Base-by-base conservation (phyloP, 2,888 invertebrate genomes). In the Meteorus colon region DNA sequence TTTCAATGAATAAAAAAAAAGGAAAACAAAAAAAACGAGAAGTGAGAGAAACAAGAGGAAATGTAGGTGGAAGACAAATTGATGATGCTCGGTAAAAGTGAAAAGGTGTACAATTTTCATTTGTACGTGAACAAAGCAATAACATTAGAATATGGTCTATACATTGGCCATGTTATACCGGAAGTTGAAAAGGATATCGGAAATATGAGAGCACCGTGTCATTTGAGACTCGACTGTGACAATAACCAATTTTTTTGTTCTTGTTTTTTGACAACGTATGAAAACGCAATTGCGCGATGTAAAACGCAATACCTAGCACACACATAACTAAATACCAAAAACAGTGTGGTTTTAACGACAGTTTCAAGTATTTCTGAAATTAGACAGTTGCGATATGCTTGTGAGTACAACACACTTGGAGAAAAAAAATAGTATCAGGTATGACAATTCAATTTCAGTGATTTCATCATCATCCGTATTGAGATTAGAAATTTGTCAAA, bases 1-100 rank as follows among this genome's bases (percentile, higher is more conserved):
- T 65, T 19, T 34, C 8, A 34, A 34, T 4, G n/a, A 8, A 55
- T 0, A 55, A 19, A 65, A 65, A 34, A 41, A 16, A 41, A 65
- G 34, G 8, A 34, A 34, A 34, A 24, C 24, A 24, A 6, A 65
- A 31, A 69, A 59, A 48, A 31, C 73, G 73, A 75, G 27, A 48
- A 29, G 0, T 31, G 59, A 66, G 60, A 69, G 72, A 76, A 79
- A 71, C 71, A 73, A 12, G n/a, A 31, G 41, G 8, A 24, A 19
- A 55, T n/a, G 8, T n/a, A 55, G 55, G 24, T 8, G 8, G 51
- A 10, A 24, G 2, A 55, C 55, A 62, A 29, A 29, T 55, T 55
- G 55, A 55, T 19, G 19, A 19, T 19, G 10, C n/a, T 55, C n/a
- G 55, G 19, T 24, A 8, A 19, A 55, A 55, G 55, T 55, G 24